Evolutionary conservation across 2,113 vertebrate species (phyloP).

Genomic region (Microtus oregoni): DNA sequence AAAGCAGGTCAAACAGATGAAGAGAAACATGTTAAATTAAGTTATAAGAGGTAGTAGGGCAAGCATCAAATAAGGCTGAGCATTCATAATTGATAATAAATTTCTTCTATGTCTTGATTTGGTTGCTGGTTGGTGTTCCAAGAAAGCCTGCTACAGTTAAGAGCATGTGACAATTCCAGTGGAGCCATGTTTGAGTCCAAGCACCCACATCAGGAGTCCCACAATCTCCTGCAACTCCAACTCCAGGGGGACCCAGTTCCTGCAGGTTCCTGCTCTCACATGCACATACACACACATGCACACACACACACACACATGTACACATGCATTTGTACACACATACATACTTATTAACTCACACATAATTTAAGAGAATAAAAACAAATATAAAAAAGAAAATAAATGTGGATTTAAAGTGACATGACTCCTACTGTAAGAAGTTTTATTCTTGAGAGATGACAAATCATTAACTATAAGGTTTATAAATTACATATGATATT

Average conservation of each 20-base stretch:
- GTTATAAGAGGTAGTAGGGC: not conserved
- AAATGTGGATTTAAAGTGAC: conserved; percentile 5
- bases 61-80: not conserved
- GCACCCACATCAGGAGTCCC: not conserved
- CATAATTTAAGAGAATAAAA: not conserved
- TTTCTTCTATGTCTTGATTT: not conserved
- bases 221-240: not conserved
- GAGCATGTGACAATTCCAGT: not conserved
- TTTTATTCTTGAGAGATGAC: conserved; percentile 9
- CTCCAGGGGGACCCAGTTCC: not conserved
- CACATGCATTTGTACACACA: not conserved
- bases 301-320: not conserved
- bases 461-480: not conserved
- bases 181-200: not conserved
- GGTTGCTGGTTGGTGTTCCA: not conserved
- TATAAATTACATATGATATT: conserved; percentile 21
- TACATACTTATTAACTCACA: not conserved
- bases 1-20: not conserved
- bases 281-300: not conserved
- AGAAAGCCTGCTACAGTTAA: not conserved
- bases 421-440: not conserved
- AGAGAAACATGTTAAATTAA: not conserved
- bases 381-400: not conserved
- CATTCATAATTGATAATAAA: not conserved
- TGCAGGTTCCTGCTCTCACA: not conserved